Evolutionary conservation across 1,140 invertebrate genomes (phyloP).

Genomic region (Drosophila bifasciata): DNA sequence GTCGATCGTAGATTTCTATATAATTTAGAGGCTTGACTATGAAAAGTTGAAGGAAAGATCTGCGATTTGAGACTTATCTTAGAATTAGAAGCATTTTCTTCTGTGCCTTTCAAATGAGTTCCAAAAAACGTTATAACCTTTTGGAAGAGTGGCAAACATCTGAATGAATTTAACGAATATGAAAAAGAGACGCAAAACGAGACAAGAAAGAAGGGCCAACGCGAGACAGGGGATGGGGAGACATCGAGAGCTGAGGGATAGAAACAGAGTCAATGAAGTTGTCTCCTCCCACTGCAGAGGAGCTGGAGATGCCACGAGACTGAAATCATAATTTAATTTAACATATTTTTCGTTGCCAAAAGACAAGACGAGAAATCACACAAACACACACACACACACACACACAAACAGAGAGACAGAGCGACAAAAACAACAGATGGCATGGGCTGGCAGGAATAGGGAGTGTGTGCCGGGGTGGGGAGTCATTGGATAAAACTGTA

Average conservation of each 20-base stretch:
- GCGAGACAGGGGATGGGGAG: not conserved
- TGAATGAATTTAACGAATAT: conserved; percentile 77
- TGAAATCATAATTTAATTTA: conserved; percentile 82
- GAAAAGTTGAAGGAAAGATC: too few relatives aligned
- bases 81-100: too few relatives aligned
- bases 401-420: not conserved
- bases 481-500: too few relatives aligned
- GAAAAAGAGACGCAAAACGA: conserved; percentile 49
- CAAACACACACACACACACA: conserved; percentile 31
- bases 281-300: too few relatives aligned
- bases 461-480: too few relatives aligned
- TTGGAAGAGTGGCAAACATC: not conserved
- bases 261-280: too few relatives aligned
- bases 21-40: too few relatives aligned
- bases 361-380: conserved; percentile 67
- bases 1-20: too few relatives aligned
- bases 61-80: too few relatives aligned
- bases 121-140: not conserved
- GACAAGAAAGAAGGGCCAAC: conserved; percentile 10
- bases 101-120: too few relatives aligned
- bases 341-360: conserved; percentile 75
- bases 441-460: not conserved
- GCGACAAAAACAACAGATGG: conserved; percentile 58
- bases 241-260: too few relatives aligned
- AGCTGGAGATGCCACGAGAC: conserved; percentile 26